Evolutionary conservation across 2,888 invertebrate species (phyloP).

Genomic region (Cremastinae sp.): DNA sequence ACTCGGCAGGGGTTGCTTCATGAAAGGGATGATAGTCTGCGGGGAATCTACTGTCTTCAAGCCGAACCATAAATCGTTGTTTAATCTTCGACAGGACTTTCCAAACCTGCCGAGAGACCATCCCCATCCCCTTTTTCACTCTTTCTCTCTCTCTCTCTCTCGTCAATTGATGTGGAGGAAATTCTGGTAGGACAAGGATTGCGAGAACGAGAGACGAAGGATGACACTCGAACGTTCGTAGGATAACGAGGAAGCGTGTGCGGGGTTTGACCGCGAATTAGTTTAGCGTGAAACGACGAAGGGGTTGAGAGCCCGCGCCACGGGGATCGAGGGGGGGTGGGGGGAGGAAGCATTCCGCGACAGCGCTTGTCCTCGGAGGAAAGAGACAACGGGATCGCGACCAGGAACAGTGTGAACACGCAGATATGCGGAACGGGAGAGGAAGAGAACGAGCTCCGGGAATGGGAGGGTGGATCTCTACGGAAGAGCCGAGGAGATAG

Average conservation of each 20-base stretch:
- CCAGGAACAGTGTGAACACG: slow-evolving; percentile 33
- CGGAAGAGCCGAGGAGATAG: background rate
- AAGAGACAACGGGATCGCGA: slow-evolving; percentile 18
- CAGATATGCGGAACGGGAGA: slow-evolving; percentile 23
- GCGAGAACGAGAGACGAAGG: slow-evolving; percentile 21
- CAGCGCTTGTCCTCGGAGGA: slow-evolving; percentile 15
- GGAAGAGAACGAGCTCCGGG: slow-evolving; percentile 3
- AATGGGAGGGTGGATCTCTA: slow-evolving; percentile 11
- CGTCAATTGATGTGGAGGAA: background rate
- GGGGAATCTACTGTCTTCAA: slow-evolving; percentile 67
- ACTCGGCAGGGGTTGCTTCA: slow-evolving; percentile 17
- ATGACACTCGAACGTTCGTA: slow-evolving; percentile 47
- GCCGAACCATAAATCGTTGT: slow-evolving; percentile 70
- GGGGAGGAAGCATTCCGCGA: slow-evolving; percentile 31
- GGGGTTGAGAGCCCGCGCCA: slow-evolving; percentile 5
- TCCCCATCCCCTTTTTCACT: slow-evolving; percentile 2
- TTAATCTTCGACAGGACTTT: slow-evolving; percentile 76
- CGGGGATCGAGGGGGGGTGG: slow-evolving; percentile 14
- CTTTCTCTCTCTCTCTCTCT: too few relatives aligned
- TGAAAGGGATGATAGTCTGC: slow-evolving; percentile 17
- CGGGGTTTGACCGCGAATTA: slow-evolving; percentile 73
- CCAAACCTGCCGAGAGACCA: slow-evolving; percentile 63
- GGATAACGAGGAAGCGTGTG: slow-evolving; percentile 62
- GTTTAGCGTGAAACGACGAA: slow-evolving; percentile 58
- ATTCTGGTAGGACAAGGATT: slow-evolving; percentile 31